Evolutionary conservation across 2,797 vertebrate species (phyloP).

Genomic region (Eremophila alpestris): DNA sequence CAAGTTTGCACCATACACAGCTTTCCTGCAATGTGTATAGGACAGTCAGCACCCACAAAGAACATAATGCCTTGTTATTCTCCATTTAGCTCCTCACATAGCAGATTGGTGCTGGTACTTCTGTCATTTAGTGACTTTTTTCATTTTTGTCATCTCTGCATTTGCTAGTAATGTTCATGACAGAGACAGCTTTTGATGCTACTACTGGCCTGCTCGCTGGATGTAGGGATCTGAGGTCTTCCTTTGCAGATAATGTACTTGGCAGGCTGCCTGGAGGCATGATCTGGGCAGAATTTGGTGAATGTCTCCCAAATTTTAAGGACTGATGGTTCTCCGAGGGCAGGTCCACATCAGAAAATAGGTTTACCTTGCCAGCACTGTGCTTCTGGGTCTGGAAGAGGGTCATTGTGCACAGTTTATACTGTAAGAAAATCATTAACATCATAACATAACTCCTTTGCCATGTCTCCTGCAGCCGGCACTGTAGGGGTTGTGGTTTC

Average conservation of each 20-base stretch:
- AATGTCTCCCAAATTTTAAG: neutral
- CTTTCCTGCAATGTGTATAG: accelerated
- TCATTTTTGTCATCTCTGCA: neutral
- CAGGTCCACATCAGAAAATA: neutral
- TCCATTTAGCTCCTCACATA: accelerated
- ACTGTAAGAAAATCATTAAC: neutral
- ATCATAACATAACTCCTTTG: neutral
- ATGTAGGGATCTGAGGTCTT: neutral
- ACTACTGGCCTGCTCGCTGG: neutral
- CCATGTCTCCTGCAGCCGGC: neutral
- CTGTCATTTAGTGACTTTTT: neutral
- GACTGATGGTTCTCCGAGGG: neutral
- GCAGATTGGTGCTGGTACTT: neutral
- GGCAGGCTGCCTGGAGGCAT: neutral
- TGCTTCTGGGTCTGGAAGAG: neutral
- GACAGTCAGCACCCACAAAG: neutral
- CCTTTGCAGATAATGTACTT: neutral
- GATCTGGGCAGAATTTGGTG: neutral
- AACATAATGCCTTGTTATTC: neutral
- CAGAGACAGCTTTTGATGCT: neutral
- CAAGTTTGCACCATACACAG: neutral
- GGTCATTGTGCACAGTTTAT: neutral
- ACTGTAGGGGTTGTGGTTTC: neutral
- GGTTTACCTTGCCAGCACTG: neutral
- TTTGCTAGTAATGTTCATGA: neutral